Base-by-base conservation (phyloP, 2,888 invertebrate genomes). In the Slavum lentiscoides region DNA sequence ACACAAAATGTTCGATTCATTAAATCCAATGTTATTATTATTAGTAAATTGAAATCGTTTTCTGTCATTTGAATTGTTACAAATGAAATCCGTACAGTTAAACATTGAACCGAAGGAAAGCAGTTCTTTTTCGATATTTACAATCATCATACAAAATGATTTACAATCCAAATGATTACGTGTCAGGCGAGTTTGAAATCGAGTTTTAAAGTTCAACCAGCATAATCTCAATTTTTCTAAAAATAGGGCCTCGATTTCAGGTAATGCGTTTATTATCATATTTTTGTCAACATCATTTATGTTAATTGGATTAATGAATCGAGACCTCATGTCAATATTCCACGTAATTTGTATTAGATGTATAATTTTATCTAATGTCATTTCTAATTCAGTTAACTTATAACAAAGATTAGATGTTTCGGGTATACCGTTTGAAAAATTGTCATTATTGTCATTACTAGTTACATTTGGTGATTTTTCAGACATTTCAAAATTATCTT, bases 171-270 rank as follows among this genome's bases (percentile, higher is more conserved):
- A 5, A 21, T 49, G 13, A 15, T n/a, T 43, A 21, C 23, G 6
- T 1, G 49, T 4, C 13, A 49, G 49, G 0, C 15, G 43, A 15
- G 3, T 21, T 1, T 67, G 49, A 15, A 49, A 67, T 21, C 67
- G n/a, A 5, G 49, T 49, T 15, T 49, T 67, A 21, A 67, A 67
- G 49, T 49, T 67, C 9, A 21, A 67, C 67, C 67, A 67, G 21
- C 67, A n/a, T 7, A 49, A 21, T 49, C 67, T 43, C 2, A 67
- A 21, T 67, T 67, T 67, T 49, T 67, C 67, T 49, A 67, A 49
- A 49, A 67, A 49, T 15, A 67, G 49, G 7, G 13, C 49, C 11
- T 67, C 67, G 5, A 67, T 43, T 49, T n/a, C 67, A 11, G 67
- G 67, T 4, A 67, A 23, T 15, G 67, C 49, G 21, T 67, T 43